Evolutionary conservation across 2,797 vertebrate species (phyloP).

Genomic region (Erpetoichthys calabaricus): DNA sequence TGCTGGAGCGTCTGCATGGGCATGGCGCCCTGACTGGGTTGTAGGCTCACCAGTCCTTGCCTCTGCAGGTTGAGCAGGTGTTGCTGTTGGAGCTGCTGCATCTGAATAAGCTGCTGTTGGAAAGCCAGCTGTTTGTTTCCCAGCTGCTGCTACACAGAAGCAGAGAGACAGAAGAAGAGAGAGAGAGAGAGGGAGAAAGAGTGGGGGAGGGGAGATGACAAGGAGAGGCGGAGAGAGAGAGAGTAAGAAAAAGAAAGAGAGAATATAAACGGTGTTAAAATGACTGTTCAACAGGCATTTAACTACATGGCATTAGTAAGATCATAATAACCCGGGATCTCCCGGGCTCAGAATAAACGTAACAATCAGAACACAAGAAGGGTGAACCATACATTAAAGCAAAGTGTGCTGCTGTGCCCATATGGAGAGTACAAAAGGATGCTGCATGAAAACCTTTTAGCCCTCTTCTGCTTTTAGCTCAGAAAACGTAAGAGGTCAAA

Average conservation of each 20-base stretch:
- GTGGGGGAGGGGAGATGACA: slow-evolving; percentile 21
- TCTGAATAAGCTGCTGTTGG: slow-evolving; percentile 97
- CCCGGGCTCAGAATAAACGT: too few species aligned
- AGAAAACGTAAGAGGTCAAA: too few species aligned
- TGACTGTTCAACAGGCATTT: too few species aligned
- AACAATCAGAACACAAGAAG: too few species aligned
- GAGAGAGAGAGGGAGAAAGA: slow-evolving; percentile 29
- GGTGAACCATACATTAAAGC: too few species aligned
- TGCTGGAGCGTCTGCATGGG: slow-evolving; percentile 87
- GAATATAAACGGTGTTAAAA: too few species aligned
- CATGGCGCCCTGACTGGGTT: slow-evolving; percentile 66
- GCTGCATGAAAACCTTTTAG: too few species aligned
- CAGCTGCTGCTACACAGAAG: slow-evolving; percentile 56
- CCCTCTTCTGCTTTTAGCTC: too few species aligned
- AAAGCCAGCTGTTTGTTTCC: slow-evolving; percentile 96
- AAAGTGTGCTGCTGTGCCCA: too few species aligned
- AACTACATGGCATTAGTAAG: too few species aligned
- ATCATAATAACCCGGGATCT: too few species aligned
- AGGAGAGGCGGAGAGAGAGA: slow-evolving; percentile 12
- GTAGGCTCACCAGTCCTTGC: slow-evolving; percentile 86
- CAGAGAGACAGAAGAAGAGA: slow-evolving; percentile 33
- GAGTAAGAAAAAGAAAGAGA: slow-evolving; percentile 19
- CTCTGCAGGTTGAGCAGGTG: slow-evolving; percentile 96
- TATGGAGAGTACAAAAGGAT: too few species aligned
- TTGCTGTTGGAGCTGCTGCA: slow-evolving; percentile 97